These are phyloP conservation scores for Spongia lamella DNA, from an alignment of 37 sponge, comb jelly and placozoan genomes.

Conservation along the genomic window DNA sequence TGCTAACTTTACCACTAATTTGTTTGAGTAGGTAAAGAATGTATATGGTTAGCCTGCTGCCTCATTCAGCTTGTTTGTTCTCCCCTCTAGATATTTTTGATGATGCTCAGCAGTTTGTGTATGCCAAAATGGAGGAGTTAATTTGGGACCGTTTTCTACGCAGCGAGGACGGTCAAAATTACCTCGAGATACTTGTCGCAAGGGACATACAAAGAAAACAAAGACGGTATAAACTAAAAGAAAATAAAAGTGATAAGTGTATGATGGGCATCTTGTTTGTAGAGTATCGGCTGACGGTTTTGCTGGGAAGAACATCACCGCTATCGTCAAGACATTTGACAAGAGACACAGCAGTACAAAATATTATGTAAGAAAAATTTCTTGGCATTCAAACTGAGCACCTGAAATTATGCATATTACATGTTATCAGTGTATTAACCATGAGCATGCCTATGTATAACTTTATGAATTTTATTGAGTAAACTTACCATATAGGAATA, in stretches of 20 bases:
- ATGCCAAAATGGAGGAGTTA: slow-evolving; percentile 42
- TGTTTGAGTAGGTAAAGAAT: too few species aligned
- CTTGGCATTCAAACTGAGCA: too few species aligned
- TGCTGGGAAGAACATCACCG: slow-evolving; percentile 16
- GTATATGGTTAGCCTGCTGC: too few species aligned
- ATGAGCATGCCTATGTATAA: too few species aligned
- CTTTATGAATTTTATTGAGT: too few species aligned
- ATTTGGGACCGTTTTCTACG: slow-evolving; percentile 37
- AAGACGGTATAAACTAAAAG: slow-evolving; percentile 9
- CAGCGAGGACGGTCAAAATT: slow-evolving; percentile 61
- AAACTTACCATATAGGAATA: too few species aligned
- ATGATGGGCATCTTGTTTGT: background rate
- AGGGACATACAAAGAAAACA: slow-evolving; percentile 42
- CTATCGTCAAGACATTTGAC: slow-evolving; percentile 57
- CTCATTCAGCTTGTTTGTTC: too few species aligned
- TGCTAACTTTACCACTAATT: too few species aligned
- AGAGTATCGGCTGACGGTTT: background rate
- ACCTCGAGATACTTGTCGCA: slow-evolving; percentile 43
- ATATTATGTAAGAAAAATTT: slow-evolving; percentile 58
- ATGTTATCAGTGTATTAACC: too few species aligned
- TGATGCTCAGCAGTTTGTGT: slow-evolving; percentile 51
- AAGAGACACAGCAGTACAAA: slow-evolving; percentile 55
- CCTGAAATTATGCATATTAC: too few species aligned
- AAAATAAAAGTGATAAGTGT: slow-evolving; percentile 5
- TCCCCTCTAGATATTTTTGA: slow-evolving; percentile 49